Base-by-base conservation (phyloP, 1,140 invertebrate species). In the Uloborus diversus region DNA sequence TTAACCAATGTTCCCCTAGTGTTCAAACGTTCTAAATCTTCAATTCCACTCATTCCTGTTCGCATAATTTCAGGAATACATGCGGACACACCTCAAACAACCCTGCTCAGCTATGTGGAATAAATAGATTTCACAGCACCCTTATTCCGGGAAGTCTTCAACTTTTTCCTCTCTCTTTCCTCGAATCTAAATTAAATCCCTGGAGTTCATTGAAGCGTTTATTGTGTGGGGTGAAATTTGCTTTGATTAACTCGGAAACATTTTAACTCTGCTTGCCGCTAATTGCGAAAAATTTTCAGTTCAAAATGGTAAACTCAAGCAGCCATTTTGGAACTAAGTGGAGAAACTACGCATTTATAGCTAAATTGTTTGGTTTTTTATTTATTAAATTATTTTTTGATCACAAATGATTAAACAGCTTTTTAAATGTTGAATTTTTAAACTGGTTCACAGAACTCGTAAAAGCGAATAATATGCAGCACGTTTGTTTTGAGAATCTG, bases 211-310 rank as follows among this genome's bases (percentile, higher is more conserved):
- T 35, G 28, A 33, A 69, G 66, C 66, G 49, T 69, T 42, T 69
- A 56, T n/a, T 56, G 51, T 13, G 49, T 20, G 25, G 47, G 56
- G 66, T 53, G 51, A 69, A 69, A 56, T 69, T 49, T 20, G 30
- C 66, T 69, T 69, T 69, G 66, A 69, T 69, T 69, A 69, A 69
- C 49, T 69, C 66, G 66, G 1, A 53, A 69, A 69, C 49, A 32
- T 53, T 69, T 69, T 37, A 56, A 27, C 32, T 32, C 49, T 33
- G 11, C 30, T 14, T n/a, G n/a, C 14, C 1, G 66, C 25, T 69
- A 69, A 69, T 69, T 69, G 66, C 51, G 66, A 69, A 69, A 69
- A 69, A 69, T 69, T 56, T 25, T 11, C 5, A 66, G 27, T n/a
- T n/a, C n/a, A n/a, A n/a, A n/a, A n/a, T n/a, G n/a, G n/a, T n/a